These are phyloP conservation scores for Oscheius onirici DNA, from an alignment of 2,888 invertebrate genomes.

Conservation along the genomic window DNA sequence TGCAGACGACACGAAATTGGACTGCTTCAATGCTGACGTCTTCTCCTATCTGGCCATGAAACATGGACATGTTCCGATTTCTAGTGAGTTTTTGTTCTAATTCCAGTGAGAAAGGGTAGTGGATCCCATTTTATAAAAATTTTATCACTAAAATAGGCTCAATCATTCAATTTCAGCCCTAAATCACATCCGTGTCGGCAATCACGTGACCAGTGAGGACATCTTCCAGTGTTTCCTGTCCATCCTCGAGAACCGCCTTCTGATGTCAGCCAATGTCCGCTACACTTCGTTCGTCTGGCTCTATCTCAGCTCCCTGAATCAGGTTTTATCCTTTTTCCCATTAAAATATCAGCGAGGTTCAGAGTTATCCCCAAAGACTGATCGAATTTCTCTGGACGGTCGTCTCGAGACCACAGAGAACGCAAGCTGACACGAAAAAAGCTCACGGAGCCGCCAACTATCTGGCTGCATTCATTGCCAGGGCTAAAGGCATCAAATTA, in stretches of 20 bases:
- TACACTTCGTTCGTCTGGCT: slow-evolving; percentile 66
- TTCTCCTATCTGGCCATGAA: slow-evolving; percentile 29
- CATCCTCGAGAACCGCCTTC: slow-evolving; percentile 57
- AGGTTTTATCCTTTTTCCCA: slow-evolving; percentile 31
- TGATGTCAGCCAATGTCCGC: slow-evolving; percentile 53
- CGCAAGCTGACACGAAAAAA: slow-evolving; percentile 61
- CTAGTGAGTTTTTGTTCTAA: background rate
- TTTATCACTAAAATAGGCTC: too few relatives aligned
- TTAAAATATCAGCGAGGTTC: slow-evolving; percentile 24
- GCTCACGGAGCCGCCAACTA: slow-evolving; percentile 66
- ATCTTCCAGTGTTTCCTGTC: slow-evolving; percentile 47
- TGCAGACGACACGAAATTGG: background rate
- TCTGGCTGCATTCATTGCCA: slow-evolving; percentile 61
- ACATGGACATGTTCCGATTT: background rate
- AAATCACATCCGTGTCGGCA: background rate
- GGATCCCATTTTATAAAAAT: too few relatives aligned
- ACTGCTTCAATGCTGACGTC: slow-evolving; percentile 12
- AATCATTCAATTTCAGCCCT: background rate
- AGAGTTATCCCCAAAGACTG: slow-evolving; percentile 44
- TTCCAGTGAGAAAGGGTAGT: too few relatives aligned
- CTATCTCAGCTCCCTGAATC: slow-evolving; percentile 54
- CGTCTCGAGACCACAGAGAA: slow-evolving; percentile 49
- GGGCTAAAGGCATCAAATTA: slow-evolving; percentile 59
- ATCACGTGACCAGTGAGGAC: slow-evolving; percentile 10
- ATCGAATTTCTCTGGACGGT: slow-evolving; percentile 60